Evolutionary conservation across 2,113 vertebrate species (phyloP), one percentile per base, ranked within the genome.

Genomic region (Columba livia): DNA sequence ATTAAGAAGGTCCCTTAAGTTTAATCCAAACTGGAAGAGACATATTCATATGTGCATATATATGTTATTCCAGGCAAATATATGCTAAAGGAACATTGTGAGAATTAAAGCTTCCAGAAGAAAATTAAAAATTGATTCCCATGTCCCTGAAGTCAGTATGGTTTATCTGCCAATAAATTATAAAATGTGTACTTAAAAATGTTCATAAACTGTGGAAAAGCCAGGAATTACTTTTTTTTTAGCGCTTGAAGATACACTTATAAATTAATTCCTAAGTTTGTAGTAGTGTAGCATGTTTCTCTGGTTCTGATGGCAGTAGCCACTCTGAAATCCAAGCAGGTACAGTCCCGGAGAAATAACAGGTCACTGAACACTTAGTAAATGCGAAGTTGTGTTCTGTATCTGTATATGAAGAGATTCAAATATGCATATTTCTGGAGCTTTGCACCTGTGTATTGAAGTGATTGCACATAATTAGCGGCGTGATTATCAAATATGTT

Each of bases 401-500:
- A 61, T n/a, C 48, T 79, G 42, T 83, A 38, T 90, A n/a, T 3
- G 32, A 80, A 75, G 77, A 91, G 64, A 84, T 84, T 90, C 56
- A 86, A 91, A 90, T 84, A 84, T 85, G 65, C 79, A 16, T 92
- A 65, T 96, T 94, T 93, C 79, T 90, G 83, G 70, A 94, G 80
- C 70, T 89, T 81, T 93, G 90, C 96, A 96, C 96, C 96, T 97
- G 96, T 93, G 78, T 94, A 84, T 94, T 96, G 90, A 96, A 96
- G 94, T 96, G 96, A 96, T 95, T 95, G 96, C 90, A 89, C 81
- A 28, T 95, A 96, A 97, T 96, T 96, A 90, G 90, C 67, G 87
- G 54, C 80, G 82, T 94, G 90, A 97, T 97, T 96, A 96, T 92
- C 83, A 61, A 96, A 96, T 97, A 94, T 96, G 94, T 95, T 96